Percentiles rank a stretch among this genome's conserved stretches.
Conservation (phyloP, 2,888 invertebrate genomes). For the Hesperia comma region DNA sequence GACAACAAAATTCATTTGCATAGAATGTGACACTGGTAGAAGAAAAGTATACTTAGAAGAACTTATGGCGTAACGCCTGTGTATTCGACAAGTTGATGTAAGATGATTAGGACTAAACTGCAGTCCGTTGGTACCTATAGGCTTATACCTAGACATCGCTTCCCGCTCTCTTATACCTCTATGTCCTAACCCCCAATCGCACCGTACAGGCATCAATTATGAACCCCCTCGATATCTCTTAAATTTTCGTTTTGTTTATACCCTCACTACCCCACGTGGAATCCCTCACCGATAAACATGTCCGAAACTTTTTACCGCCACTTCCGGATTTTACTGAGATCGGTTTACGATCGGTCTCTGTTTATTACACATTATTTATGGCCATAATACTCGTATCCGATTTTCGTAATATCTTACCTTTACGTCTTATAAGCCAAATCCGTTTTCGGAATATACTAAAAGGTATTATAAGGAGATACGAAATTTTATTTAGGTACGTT, state of each 20-base stretch:
- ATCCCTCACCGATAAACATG: constrained; percentile 45
- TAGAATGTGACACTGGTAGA: too few species aligned
- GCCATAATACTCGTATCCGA: constrained; percentile 6
- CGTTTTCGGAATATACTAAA: background rate
- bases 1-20: too few species aligned
- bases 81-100: too few species aligned
- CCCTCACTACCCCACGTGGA: constrained; percentile 41
- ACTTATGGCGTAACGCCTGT: too few species aligned
- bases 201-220: constrained; percentile 49
- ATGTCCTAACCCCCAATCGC: constrained; percentile 22
- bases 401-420: background rate
- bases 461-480: background rate
- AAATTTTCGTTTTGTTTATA: constrained; percentile 60
- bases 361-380: constrained; percentile 41
- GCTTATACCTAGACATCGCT: background rate
- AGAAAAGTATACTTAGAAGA: too few species aligned
- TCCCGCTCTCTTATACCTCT: background rate
- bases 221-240: constrained; percentile 53
- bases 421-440: background rate
- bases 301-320: constrained; percentile 42
- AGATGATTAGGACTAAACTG: too few species aligned
- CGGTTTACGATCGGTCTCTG: constrained; percentile 43
- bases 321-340: constrained; percentile 36
- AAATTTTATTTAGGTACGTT: background rate
- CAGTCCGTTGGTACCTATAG: too few species aligned